Evolutionary conservation across 1,140 invertebrate genomes (phyloP), one percentile per base, ranked within the genome.

Genomic region (Whitmania pigra): DNA sequence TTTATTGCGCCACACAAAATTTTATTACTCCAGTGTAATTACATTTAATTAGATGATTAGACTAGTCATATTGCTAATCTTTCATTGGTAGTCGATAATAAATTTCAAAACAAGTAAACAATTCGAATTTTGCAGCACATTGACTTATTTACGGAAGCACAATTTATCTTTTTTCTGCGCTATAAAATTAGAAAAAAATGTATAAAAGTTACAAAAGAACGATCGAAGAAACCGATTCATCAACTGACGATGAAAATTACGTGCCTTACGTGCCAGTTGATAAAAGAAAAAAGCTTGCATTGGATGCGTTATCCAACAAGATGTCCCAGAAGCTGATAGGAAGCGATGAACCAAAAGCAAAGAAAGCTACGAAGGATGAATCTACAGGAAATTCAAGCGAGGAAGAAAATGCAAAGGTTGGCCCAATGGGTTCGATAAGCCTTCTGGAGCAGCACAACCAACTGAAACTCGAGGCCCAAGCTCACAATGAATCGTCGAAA

Each of bases 371-470:
- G 5, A 43, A 25, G 66, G 20, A n/a, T 67, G 43, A 31, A 22
- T 25, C n/a, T 1, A 55, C 53, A 49, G 43, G 13, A 49, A 49
- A 49, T 1, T 49, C 43, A 49, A 49, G 90, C 70, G 78, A 78
- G 40, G 88, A 89, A 25, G 77, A 77, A 54, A 75, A 75, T 27
- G 79, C 81, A 29, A 86, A 90, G 68, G 87, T 73, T 27, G 93
- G 92, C 1, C 85, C 92, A 53, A 91, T 92, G 76, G 90, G 91
- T 72, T 93, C 96, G 77, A 90, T 96, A 27, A 94, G 91, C 77
- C 82, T 98, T 11, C 83, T 97, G 15, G 94, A 97, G 82, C 94
- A 98, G 78, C 94, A 97, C 78, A 94, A 89, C 43, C 93, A 96
- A 80, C 85, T 98, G 0, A 97, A 97, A 80, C 91, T 95, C 81